A percentile compares a stretch with the other conserved stretches of the same genome.
Evolutionary conservation across 2,797 vertebrate species (phyloP).

Genomic region (Sebastes iracundus): DNA sequence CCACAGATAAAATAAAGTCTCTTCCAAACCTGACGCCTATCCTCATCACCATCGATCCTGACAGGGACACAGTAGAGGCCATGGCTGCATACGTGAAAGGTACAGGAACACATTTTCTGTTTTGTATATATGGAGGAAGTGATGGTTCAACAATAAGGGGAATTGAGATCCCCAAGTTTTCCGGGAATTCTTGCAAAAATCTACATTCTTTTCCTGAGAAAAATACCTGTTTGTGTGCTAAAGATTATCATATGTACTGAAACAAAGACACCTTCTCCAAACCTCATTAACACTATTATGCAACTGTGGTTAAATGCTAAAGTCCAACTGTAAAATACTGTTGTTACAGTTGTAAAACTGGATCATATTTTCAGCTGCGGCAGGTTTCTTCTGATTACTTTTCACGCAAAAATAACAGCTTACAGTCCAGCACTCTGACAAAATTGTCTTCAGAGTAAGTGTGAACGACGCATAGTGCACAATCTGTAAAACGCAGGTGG

Average conservation of each 20-base stretch:
- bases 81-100: conserved; percentile 93
- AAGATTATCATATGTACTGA: background rate
- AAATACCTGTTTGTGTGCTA: background rate
- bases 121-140: background rate
- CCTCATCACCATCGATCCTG: conserved; percentile 96
- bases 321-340: background rate
- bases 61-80: conserved; percentile 90
- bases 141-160: background rate
- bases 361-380: background rate
- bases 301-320: background rate
- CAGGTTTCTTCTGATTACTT: background rate
- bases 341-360: background rate
- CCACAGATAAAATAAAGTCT: conserved; percentile 85
- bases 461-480: background rate
- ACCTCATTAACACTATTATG: background rate
- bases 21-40: conserved; percentile 91
- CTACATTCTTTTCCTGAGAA: background rate
- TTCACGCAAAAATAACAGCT: background rate
- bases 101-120: conserved; percentile 48
- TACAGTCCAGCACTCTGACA: background rate
- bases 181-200: background rate
- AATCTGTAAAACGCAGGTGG: background rate
- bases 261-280: background rate
- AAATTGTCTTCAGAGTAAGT: background rate
- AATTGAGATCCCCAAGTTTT: background rate